phyloP scores from a whole-genome alignment of 2,113 vertebrate species.

The Trichechus manatus region DNA sequence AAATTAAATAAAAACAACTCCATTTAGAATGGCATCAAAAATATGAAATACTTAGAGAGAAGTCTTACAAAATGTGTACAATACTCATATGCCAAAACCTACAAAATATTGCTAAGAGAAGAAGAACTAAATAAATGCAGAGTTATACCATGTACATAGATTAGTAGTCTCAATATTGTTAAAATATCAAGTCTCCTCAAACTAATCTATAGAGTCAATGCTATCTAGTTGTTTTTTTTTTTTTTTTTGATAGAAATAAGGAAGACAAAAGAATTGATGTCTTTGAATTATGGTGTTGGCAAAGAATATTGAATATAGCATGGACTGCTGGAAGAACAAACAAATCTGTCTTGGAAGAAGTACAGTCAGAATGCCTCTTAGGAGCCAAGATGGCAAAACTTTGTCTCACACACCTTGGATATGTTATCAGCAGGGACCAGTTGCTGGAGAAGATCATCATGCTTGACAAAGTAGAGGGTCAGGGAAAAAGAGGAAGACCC shows the following conservation, averaged over 20 bases:
- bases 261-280: background rate
- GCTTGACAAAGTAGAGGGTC: too few species aligned
- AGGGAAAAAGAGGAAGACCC: too few species aligned
- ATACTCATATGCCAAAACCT: background rate
- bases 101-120: background rate
- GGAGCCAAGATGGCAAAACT: background rate
- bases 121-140: background rate
- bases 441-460: background rate
- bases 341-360: background rate
- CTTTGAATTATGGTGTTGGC: background rate
- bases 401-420: background rate
- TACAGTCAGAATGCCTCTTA: too few species aligned
- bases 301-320: too few species aligned
- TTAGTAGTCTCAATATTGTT: background rate
- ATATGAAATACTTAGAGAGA: too few species aligned
- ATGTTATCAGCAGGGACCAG: background rate
- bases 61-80: background rate
- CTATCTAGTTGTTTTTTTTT: background rate
- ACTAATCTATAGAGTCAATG: background rate
- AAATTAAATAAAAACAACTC: background rate
- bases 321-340: too few species aligned
- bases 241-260: too few species aligned
- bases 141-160: background rate
- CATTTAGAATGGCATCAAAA: too few species aligned
- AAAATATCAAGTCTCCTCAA: background rate